Percentiles rank a stretch among this genome's conserved stretches.
Evolutionary conservation across 1,140 invertebrate species (phyloP).

Genomic region (Aporrectodea caliginosa): DNA sequence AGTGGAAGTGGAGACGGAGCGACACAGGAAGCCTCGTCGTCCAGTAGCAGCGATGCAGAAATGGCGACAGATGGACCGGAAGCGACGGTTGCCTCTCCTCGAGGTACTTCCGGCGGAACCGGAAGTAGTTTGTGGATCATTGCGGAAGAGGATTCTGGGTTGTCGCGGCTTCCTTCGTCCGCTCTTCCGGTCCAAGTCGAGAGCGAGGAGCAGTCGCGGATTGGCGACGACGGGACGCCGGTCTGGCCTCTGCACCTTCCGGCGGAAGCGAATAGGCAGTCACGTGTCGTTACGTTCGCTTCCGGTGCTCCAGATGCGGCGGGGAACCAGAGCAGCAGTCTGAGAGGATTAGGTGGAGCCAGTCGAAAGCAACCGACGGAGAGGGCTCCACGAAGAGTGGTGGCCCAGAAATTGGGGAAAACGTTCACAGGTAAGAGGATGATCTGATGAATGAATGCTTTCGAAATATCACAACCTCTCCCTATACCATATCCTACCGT

Average conservation of each 20-base stretch:
- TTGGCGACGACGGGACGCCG: background rate
- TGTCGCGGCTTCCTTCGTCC: background rate
- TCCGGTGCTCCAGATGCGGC: background rate
- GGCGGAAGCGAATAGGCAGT: background rate
- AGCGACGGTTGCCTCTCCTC: background rate
- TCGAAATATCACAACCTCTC: too few species aligned
- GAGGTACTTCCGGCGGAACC: background rate
- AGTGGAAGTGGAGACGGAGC: background rate
- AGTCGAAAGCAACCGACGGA: too few species aligned
- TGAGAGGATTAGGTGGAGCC: too few species aligned
- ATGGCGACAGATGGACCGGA: background rate
- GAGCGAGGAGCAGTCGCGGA: background rate
- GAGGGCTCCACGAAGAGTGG: too few species aligned
- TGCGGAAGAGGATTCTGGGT: background rate
- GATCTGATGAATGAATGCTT: too few species aligned
- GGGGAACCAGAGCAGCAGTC: background rate
- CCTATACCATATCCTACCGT: too few species aligned
- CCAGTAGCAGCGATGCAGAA: background rate
- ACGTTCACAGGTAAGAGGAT: too few species aligned
- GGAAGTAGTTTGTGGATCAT: background rate
- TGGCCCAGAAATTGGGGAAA: too few species aligned
- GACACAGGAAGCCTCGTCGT: background rate
- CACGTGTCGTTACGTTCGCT: background rate
- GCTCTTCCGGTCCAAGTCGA: background rate
- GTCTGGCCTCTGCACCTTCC: background rate